Evolutionary conservation across 2,113 vertebrate genomes (phyloP).

Genomic region (Arothron firmamentum): DNA sequence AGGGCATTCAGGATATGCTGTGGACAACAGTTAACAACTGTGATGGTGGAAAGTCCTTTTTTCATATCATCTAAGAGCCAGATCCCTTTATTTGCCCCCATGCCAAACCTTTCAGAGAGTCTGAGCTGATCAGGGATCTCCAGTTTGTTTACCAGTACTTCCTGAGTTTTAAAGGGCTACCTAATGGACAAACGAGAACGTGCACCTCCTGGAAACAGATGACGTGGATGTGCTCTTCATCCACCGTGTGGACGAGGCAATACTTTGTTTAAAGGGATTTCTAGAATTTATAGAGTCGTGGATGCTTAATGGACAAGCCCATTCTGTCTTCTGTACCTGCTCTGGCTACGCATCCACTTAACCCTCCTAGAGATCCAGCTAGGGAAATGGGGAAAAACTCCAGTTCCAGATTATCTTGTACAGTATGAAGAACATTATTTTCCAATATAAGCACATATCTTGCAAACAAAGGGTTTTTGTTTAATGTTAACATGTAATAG

Average conservation of each 20-base stretch:
- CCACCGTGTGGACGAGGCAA: slow-evolving; percentile 47
- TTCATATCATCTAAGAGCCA: slow-evolving; percentile 44
- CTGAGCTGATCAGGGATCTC: slow-evolving; percentile 67
- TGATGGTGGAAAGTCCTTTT: slow-evolving; percentile 42
- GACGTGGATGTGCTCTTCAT: slow-evolving; percentile 23
- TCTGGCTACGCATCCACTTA: slow-evolving; percentile 23
- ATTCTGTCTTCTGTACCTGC: slow-evolving; percentile 18
- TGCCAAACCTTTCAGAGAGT: slow-evolving; percentile 46
- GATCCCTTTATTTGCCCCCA: slow-evolving; percentile 65
- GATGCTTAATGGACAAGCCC: slow-evolving; percentile 11
- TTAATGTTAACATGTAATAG: slow-evolving; percentile 64
- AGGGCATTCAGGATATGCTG: slow-evolving; percentile 59
- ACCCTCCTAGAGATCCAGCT: slow-evolving; percentile 49
- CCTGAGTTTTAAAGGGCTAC: slow-evolving; percentile 71
- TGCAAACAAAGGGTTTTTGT: slow-evolving; percentile 53
- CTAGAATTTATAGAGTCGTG: slow-evolving; percentile 6
- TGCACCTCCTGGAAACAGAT: slow-evolving; percentile 39
- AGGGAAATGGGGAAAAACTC: slow-evolving; percentile 62
- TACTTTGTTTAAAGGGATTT: slow-evolving; percentile 23
- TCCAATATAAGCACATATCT: slow-evolving; percentile 69
- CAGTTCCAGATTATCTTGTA: slow-evolving; percentile 51
- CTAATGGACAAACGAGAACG: slow-evolving; percentile 49
- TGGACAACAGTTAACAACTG: slow-evolving; percentile 35
- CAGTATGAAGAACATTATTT: slow-evolving; percentile 46
- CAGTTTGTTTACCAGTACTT: slow-evolving; percentile 68